phyloP scores from a whole-genome alignment of 2,888 invertebrate species.

The Punctoribates punctum region DNA sequence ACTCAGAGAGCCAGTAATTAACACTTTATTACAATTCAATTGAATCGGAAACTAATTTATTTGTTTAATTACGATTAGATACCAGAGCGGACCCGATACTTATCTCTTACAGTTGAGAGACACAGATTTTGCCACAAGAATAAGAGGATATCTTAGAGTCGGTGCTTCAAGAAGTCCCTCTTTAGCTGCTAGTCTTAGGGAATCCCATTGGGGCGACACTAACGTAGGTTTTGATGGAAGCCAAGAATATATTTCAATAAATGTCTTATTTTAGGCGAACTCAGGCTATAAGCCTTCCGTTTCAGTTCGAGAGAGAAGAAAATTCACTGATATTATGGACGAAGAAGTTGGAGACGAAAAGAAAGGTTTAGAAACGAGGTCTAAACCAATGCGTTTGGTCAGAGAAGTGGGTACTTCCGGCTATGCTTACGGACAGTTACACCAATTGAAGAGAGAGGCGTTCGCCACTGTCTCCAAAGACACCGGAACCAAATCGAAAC shows the following conservation, averaged over 20 bases:
- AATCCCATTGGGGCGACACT: constrained; percentile 49
- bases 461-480: constrained; percentile 1
- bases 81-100: constrained; percentile 94
- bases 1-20: constrained; percentile 49
- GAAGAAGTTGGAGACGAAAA: constrained; percentile 90
- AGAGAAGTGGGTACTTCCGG: constrained; percentile 80
- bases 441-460: constrained; percentile 66
- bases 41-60: not conserved
- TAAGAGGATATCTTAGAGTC: constrained; percentile 82
- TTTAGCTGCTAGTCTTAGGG: constrained; percentile 47
- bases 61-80: constrained; percentile 56
- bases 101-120: constrained; percentile 89
- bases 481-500: constrained; percentile 54
- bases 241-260: not conserved
- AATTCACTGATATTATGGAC: constrained; percentile 91
- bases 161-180: constrained; percentile 49
- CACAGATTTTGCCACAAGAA: constrained; percentile 86
- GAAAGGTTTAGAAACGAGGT: constrained; percentile 54
- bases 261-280: not conserved
- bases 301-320: constrained; percentile 79
- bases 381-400: constrained; percentile 65
- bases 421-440: constrained; percentile 75
- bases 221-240: not conserved
- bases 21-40: not conserved
- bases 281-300: constrained; percentile 44